Evolutionary conservation across 2,797 vertebrate species (phyloP), one percentile per base, ranked within the genome.

Genomic region (Danio kyathit): DNA sequence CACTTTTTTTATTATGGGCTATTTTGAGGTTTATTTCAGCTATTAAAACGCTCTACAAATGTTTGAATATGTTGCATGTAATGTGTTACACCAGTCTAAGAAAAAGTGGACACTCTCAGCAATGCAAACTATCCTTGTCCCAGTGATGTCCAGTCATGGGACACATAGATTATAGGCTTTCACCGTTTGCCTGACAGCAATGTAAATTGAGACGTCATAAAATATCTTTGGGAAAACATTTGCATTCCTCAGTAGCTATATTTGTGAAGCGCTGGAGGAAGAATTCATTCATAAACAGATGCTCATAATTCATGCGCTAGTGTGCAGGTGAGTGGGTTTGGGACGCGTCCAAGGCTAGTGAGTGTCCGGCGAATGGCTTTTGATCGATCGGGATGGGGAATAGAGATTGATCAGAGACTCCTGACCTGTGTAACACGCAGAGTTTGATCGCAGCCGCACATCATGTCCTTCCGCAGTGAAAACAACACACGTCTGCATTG

Each of bases 351-450:
- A 71, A 79, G 66, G 64, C 52, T 59, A 69, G 76, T 65, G 7
- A 54, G 61, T 29, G 63, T 16, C 54, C 80, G 60, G 7, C 43
- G 46, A 13, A 52, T 10, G 11, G 49, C 12, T 29, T 89, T 82
- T 78, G 92, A 96, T 97, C 95, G 89, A 97, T 97, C 91, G 52
- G 76, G 89, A 89, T 84, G 92, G 94, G 90, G 94, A 91, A 94
- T 91, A 89, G 92, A 94, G 94, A 97, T 95, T 96, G 97, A 97
- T 97, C 91, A 93, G 91, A 90, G 95, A 96, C 95, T 97, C 94
- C 87, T 97, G 95, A 96, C 95, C 94, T 84, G 79, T 51, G 60
- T 91, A 87, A 70, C 90, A 89, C 91, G 91, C 91, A 88, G 90
- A 87, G 90, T 93, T 94, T 89, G 87, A 94, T 93, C 87, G 88